Evolutionary conservation across 2,113 vertebrate genomes (phyloP), one percentile per base, ranked within the genome.

Genomic region (Aythya baeri): DNA sequence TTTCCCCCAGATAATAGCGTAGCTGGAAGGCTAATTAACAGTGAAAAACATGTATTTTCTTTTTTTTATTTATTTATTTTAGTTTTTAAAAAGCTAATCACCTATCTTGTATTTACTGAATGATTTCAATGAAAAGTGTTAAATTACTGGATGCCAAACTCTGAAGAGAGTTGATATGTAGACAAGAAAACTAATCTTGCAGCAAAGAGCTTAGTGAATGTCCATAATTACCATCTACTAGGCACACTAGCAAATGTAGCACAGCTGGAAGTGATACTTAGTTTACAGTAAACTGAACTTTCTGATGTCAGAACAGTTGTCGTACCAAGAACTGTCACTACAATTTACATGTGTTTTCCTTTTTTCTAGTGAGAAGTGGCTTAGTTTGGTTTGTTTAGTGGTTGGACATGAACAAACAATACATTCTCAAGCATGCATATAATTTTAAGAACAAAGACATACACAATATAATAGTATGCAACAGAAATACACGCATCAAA

Each of bases 161-260:
- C 63, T 88, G 44, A 94, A 96, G 63, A 80, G 62, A 93, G 25
- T 92, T 96, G 90, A 93, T 94, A 68, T 36, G 36, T 46, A 96
- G 89, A 97, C 68, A 96, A 96, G 93, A 93, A 97, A 95, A 90
- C 63, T 84, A 95, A 94, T 96, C 58, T 93, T 81, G 61, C 86
- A 80, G 52, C 76, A 75, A 70, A 63, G 22, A 92, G n/a, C 75
- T 43, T 31, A 80, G 23, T 95, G 79, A 96, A 88, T 95, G 62
- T 81, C 72, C 46, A 1, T 97, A 97, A 96, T 96, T 97, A 63
- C 67, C 29, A n/a, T 41, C 91, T 83, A 50, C 6, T 11, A 81
- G 85, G 46, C 73, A 93, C 46, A 66, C 72, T 72, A 72, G 70
- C 71, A 88, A 66, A 84, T 82, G 88, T 41, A 87, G 66, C 38